Conservation (phyloP, 1,140 invertebrate species). For the Melitaea cinxia region DNA sequence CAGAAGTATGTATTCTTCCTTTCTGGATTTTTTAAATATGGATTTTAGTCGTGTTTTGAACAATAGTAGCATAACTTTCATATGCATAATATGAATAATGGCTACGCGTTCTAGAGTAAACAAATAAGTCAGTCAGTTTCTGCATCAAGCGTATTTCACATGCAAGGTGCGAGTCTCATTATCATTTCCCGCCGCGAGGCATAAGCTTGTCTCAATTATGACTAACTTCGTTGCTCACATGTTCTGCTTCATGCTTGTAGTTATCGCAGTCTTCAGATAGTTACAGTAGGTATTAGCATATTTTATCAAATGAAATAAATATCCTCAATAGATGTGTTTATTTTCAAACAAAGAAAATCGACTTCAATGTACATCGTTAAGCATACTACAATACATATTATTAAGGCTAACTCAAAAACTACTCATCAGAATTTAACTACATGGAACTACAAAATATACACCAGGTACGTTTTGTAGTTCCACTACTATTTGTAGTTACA, state of each 20-base stretch:
- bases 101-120: constrained; percentile 45
- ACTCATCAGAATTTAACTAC: no score
- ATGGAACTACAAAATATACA: no score
- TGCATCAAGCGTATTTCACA: constrained; percentile 41
- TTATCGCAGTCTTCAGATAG: background rate
- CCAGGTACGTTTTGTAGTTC: no score
- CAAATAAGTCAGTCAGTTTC: constrained; percentile 37
- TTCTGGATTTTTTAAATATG: no score
- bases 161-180: constrained; percentile 60
- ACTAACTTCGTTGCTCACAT: constrained; percentile 60
- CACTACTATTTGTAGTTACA: no score
- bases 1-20: no score
- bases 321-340: no score
- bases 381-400: no score
- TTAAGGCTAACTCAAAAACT: no score
- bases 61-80: constrained; percentile 24
- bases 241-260: constrained; percentile 7
- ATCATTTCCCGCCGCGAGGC: constrained; percentile 49
- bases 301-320: no score
- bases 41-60: constrained; percentile 4
- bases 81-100: constrained; percentile 24
- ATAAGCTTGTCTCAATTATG: constrained; percentile 61
- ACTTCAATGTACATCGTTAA: no score
- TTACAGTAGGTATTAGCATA: background rate
- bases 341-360: no score